Base-by-base conservation (phyloP, 2,797 vertebrate genomes). In the Ambastaia sidthimunki region DNA sequence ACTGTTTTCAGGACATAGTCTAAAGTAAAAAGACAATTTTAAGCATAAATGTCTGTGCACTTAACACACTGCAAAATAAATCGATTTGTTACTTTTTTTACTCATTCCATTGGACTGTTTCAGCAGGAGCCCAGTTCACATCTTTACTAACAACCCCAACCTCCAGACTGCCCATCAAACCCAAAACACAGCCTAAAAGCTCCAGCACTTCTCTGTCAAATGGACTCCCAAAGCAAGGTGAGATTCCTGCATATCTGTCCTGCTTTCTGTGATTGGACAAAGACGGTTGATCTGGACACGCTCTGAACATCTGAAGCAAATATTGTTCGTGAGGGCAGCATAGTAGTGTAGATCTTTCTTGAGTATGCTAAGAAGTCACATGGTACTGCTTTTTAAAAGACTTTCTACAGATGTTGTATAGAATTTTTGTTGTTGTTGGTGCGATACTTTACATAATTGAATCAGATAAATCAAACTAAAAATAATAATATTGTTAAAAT, bases 161-260 rank as follows among this genome's bases (percentile, higher is more conserved):
- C 84, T 91, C 90, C 63, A 94, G 91, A 92, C 84, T 92, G 78
- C 93, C 93, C 50, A 74, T 89, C 25, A 95, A 88, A 86, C 84
- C 82, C 80, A 77, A 73, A 44, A 87, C 87, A 34, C 81, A 86
- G 23, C 57, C 88, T 63, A 94, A 85, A 86, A 90, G 83, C 62
- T 63, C 85, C 75, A 90, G 89, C 18, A 41, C 89, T 4, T 91
- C 91, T 21, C 59, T 90, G 63, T 87, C 89, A 79, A 93, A 89
- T 54, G 86, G 82, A 76, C 87, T 85, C 70, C 89, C 88, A 13
- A 91, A 93, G 62, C 87, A 91, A 83, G 94, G 95, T 96, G 88
- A 94, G 92, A 68, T 21, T 55, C 74, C 16, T 25, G 47, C 7
- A 31, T 25, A 57, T 10, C 3, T 50, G 11, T 10, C 7, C 28